These are phyloP conservation scores for Limnothrissa miodon DNA, from an alignment of 2,113 vertebrate species.

Conservation along the genomic window DNA sequence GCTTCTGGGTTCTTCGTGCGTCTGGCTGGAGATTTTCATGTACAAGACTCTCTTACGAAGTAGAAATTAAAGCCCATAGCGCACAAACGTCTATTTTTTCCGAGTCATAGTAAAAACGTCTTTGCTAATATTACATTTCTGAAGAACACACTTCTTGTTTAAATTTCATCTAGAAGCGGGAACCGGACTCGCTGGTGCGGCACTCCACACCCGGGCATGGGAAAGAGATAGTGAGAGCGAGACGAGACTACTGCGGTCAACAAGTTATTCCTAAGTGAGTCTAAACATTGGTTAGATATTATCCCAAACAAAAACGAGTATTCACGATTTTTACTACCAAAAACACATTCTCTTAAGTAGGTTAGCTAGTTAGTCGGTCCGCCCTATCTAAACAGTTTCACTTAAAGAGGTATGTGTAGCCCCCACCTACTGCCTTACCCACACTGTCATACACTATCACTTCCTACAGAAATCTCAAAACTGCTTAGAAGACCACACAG, in stretches of 20 bases:
- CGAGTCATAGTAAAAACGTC: background rate
- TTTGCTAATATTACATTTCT: background rate
- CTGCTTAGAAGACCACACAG: conserved; percentile 31
- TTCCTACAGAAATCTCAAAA: conserved; percentile 18
- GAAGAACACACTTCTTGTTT: background rate
- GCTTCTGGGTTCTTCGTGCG: conserved; percentile 4
- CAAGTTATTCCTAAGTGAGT: background rate
- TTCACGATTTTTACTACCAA: background rate
- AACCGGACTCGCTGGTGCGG: background rate
- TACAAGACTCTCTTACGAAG: background rate
- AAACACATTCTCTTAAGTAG: background rate
- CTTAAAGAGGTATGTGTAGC: background rate
- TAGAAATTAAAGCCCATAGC: background rate
- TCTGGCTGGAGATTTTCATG: background rate
- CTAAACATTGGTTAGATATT: background rate
- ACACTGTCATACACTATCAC: background rate
- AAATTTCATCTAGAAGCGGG: background rate
- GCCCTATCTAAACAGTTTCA: background rate
- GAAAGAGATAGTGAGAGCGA: background rate
- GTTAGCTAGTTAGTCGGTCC: background rate
- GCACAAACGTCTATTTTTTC: background rate
- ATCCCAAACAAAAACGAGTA: background rate
- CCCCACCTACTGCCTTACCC: background rate
- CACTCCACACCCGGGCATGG: background rate
- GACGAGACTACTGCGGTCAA: conserved; percentile 6